Base-by-base conservation (phyloP, 2,888 invertebrate species). In the Ochlodes sylvanus region DNA sequence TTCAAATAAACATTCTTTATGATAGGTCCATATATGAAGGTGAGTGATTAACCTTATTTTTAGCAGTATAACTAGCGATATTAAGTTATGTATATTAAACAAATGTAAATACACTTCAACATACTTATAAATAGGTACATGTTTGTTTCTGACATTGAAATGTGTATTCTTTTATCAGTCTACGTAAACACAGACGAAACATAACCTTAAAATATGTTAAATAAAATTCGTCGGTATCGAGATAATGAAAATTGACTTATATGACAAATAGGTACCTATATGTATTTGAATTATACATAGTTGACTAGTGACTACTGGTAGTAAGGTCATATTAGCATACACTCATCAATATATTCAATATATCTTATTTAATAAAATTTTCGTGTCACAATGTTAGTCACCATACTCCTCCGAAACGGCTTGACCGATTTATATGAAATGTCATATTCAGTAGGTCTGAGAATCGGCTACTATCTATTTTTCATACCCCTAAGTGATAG, bases 11-110 rank as follows among this genome's bases (percentile, higher is more conserved):
- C 79, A 77, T 85, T 91, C 92, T 92, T 92, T 93, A 93, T 93
- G 92, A 92, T 92, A 92, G 92, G 92, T 85, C 92, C 92, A 85
- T 89, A 91, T 88, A 93, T 93, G 92, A 92, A 93, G 92, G 92
- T 93, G 82, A 92, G 92, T 90, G 74, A 72, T 69, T 63, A 72
- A 77, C 74, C 65, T 76, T 71, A 75, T 70, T 67, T 61, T 17
- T 47, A 50, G 38, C 12, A 10, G 12, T 38, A 38, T 38, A 3
- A 38, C 3, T 38, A 12, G 12, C 38, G 38, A 38, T 38, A 38
- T 38, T 38, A 12, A 10, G 1, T 38, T 12, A 38, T 38, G 10
- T 38, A 12, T 38, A 38, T 12, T 3, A 0, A 12, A 38, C 3
- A 12, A 38, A 38, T 38, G 38, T 38, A 38, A 38, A 3, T 38